Percentiles rank a stretch among this genome's conserved stretches.
Conservation (phyloP, 2,113 vertebrate species). For the Pipra filicauda region DNA sequence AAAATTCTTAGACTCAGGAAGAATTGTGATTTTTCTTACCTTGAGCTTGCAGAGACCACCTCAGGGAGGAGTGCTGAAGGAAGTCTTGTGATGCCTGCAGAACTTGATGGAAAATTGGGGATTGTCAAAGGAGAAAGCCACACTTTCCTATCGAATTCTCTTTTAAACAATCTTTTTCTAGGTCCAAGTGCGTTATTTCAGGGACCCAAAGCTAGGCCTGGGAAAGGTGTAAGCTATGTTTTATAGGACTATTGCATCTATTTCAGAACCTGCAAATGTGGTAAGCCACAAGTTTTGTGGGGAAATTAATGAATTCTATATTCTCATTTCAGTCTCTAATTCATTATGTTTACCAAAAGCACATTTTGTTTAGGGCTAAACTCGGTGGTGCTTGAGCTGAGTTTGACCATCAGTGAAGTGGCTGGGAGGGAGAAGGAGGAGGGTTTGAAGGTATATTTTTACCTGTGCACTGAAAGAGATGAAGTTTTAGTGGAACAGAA, state of each 20-base stretch:
- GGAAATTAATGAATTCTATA: neutral
- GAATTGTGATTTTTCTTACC: neutral
- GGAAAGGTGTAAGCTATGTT: neutral
- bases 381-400: neutral
- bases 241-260: neutral
- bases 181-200: neutral
- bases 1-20: neutral
- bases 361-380: neutral
- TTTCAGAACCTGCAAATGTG: neutral
- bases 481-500: neutral
- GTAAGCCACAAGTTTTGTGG: neutral
- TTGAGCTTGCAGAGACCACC: neutral
- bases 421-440: neutral
- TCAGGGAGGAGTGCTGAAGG: neutral
- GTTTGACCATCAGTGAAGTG: neutral
- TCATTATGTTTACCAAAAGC: neutral
- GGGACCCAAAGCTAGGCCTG: neutral
- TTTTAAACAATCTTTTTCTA: neutral
- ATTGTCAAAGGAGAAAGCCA: neutral
- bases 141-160: neutral
- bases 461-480: neutral
- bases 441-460: neutral
- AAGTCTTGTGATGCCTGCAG: neutral
- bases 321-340: neutral
- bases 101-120: neutral